Conservation (phyloP, 2,113 vertebrate species). For the Paradoxurus hermaphroditus region DNA sequence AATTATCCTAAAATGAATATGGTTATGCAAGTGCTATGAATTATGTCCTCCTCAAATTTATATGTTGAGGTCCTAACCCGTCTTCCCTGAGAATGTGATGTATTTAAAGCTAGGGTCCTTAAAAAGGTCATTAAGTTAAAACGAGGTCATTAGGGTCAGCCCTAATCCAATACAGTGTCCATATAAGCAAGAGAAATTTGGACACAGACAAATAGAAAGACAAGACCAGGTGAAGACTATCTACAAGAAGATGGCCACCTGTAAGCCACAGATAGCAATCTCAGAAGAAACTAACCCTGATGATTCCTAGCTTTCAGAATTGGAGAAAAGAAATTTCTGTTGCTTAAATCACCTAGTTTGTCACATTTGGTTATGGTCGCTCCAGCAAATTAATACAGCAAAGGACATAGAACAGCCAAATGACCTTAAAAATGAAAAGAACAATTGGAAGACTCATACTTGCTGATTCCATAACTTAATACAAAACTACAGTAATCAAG, state of each 20-base stretch:
- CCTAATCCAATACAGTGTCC: neutral
- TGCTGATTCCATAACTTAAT: neutral
- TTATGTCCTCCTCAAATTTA: neutral
- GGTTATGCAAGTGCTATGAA: neutral
- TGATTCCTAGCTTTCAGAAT: neutral
- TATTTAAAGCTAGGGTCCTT: neutral
- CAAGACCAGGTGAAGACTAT: neutral
- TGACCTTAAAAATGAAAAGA: neutral
- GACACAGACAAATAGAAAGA: neutral
- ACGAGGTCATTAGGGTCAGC: neutral
- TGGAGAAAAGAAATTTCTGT: neutral
- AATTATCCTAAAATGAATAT: neutral
- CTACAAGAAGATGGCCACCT: neutral
- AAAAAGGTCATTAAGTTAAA: neutral
- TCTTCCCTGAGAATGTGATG: neutral
- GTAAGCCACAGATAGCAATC: neutral
- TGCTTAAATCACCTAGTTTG: neutral
- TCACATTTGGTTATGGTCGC: neutral
- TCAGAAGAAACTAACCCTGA: neutral
- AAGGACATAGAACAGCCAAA: neutral
- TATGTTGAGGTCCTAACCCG: neutral
- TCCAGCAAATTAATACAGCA: neutral
- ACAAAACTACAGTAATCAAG: neutral
- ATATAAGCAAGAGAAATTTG: neutral
- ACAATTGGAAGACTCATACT: neutral